Percentiles rank a stretch among this genome's conserved stretches.
These are phyloP conservation scores for Pimpla rufipes DNA, from an alignment of 2,888 invertebrate genomes.

Conservation along the genomic window DNA sequence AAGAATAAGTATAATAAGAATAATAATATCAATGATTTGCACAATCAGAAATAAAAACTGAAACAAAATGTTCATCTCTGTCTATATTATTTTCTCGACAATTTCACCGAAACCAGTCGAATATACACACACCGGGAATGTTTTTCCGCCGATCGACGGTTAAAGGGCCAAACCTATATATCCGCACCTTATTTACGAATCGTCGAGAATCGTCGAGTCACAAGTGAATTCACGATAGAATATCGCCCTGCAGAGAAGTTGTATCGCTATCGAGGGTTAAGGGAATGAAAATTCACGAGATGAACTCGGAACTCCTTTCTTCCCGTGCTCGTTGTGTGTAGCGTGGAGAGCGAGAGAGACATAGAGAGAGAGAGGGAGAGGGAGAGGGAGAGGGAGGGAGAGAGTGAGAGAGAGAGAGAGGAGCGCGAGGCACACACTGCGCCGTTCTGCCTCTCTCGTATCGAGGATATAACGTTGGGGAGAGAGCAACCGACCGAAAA, in stretches of 20 bases:
- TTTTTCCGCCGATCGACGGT: background rate
- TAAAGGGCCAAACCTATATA: background rate
- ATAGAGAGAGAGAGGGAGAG: background rate
- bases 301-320: slow-evolving; percentile 26
- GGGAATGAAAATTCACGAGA: slow-evolving; percentile 54
- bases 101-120: too few relatives aligned
- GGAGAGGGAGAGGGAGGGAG: background rate
- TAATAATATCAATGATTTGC: too few relatives aligned
- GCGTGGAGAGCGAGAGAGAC: background rate
- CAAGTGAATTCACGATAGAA: background rate
- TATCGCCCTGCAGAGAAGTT: slow-evolving; percentile 1
- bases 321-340: background rate
- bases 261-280: slow-evolving; percentile 11
- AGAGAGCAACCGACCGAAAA: slow-evolving; percentile 59
- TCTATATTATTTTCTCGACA: too few relatives aligned
- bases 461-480: slow-evolving; percentile 45
- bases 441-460: slow-evolving; percentile 17
- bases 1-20: too few relatives aligned
- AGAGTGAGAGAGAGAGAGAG: background rate
- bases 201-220: background rate
- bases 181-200: slow-evolving; percentile 12
- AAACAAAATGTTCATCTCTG: too few relatives aligned
- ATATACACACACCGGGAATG: too few relatives aligned
- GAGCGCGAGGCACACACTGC: background rate
- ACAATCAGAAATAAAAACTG: too few relatives aligned